Conservation (phyloP, 2,797 vertebrate species). For the Parauchenoglanis punctatus region DNA sequence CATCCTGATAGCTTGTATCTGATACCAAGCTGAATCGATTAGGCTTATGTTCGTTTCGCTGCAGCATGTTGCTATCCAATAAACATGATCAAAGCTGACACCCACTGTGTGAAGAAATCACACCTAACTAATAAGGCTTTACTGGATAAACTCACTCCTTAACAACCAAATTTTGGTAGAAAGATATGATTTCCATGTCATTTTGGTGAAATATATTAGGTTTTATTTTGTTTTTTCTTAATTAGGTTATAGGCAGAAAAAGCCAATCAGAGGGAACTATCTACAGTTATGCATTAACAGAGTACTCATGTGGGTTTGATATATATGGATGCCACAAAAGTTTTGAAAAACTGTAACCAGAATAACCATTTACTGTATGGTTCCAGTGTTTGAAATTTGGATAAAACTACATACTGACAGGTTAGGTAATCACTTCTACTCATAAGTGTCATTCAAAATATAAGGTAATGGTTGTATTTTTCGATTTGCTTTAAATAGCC, state of each 20-base stretch:
- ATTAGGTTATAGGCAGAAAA: neutral
- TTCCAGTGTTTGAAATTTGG: neutral
- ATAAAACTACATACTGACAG: neutral
- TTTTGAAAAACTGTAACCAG: neutral
- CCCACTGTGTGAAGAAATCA: neutral
- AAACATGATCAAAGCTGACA: neutral
- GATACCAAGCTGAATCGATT: neutral
- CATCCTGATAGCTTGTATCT: neutral
- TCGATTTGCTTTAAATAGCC: no score
- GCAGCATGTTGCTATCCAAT: neutral
- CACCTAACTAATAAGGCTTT: neutral
- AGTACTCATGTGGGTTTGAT: neutral
- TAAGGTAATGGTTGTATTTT: no score
- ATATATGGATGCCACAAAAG: neutral
- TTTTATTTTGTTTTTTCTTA: neutral
- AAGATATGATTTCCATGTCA: neutral
- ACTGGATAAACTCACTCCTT: neutral
- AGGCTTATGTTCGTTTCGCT: neutral
- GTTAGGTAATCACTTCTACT: no score
- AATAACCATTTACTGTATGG: neutral
- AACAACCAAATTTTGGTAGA: neutral
- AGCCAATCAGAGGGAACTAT: neutral
- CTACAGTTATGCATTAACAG: neutral
- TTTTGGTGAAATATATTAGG: neutral
- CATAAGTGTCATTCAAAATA: no score